Evolutionary conservation across 2,113 vertebrate genomes (phyloP), one percentile per base, ranked within the genome.

Genomic region (Toxotes chatareus): DNA sequence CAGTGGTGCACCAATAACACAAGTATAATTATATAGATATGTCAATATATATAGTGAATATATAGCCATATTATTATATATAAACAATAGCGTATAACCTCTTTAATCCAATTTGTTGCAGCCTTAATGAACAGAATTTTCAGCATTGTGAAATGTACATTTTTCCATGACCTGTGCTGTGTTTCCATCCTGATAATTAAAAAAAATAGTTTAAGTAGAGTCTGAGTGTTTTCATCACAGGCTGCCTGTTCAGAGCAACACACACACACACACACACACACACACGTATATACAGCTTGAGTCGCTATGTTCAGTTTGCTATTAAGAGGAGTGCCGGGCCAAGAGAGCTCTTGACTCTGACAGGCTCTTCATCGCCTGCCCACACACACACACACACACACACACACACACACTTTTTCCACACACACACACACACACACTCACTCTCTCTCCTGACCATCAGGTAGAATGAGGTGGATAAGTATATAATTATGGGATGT

Each of bases 401-500:
- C 70, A 76, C 59, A 44, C 59, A 60, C 74, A 57, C 68, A 72
- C 79, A 66, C 63, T n/a, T n/a, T n/a, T n/a, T n/a, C 77, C 70
- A 76, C 59, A 44, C 59, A 60, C 74, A 57, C 68, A 72, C 79
- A 61, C 63, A 72, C 66, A 79, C 67, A 40, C 70, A 3, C 60
- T 2, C 53, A 14, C 36, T 10, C 47, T 21, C 66, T 72, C 56
- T 61, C 47, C 71, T 67, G 79, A 83, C 71, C 85, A 80, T 82
- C 78, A 65, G 62, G 17, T 78, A 60, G 69, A 82, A 82, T 78
- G 62, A 82, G 80, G 60, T 68, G 63, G 70, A 79, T 85, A 81
- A 91, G 90, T 85, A 79, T 34, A 86, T 92, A 91, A 92, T 93
- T 92, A 88, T 89, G 62, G 80, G 77, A 83, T 90, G 83, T 88